These are phyloP conservation scores for Pluvialis apricaria DNA, from an alignment of 2,113 vertebrate genomes.

Conservation along the genomic window DNA sequence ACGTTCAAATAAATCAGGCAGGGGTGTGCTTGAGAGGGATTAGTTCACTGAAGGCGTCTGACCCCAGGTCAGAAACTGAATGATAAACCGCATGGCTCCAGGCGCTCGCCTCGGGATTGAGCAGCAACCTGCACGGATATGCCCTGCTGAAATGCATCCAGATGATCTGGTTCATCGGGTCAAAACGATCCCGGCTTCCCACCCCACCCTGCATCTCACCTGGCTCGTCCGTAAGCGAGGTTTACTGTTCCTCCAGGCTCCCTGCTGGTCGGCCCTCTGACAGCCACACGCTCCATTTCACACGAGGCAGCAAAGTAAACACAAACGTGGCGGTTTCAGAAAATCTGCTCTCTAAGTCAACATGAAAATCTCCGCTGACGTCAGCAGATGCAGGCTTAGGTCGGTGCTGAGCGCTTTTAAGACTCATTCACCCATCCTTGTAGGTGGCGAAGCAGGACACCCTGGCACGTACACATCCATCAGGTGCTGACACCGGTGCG, in stretches of 20 bases:
- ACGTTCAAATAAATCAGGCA: neutral
- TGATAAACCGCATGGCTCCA: slow-evolving; percentile 45
- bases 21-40: neutral
- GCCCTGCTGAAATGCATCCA: slow-evolving; percentile 18
- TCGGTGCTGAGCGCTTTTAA: accelerated
- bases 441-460: neutral
- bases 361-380: accelerated
- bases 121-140: neutral
- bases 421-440: accelerated
- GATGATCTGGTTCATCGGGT: slow-evolving; percentile 42
- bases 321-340: neutral
- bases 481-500: accelerated
- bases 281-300: neutral
- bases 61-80: slow-evolving; percentile 11
- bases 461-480: accelerated
- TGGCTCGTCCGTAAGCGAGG: neutral
- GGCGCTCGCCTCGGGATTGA: neutral
- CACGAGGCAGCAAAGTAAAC: neutral
- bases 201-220: neutral
- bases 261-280: neutral
- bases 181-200: slow-evolving; percentile 2
- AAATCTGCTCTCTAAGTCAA: neutral
- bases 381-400: neutral
- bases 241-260: neutral
- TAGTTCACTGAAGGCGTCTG: neutral